Evolutionary conservation across 2,113 vertebrate genomes (phyloP), one percentile per base, ranked within the genome.

Genomic region (Corydoras sp.): DNA sequence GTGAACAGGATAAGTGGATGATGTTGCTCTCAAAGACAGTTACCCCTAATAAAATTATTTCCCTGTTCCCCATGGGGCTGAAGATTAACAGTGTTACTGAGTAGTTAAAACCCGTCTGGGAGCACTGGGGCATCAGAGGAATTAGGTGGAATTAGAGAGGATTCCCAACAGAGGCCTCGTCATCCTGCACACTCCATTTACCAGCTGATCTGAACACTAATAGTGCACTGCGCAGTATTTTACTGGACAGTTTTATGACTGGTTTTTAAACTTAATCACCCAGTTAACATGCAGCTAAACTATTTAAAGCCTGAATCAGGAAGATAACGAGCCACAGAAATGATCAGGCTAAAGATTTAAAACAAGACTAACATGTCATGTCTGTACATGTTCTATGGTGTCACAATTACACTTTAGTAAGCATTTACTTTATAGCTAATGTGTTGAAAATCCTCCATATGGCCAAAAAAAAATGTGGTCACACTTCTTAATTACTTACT

Each of bases 71-170:
- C 43, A 58, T 18, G 6, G 56, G 35, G 56, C 2, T 7, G 59
- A 10, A 43, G 51, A 15, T 84, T 83, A 83, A 81, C 78, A 77
- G 61, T 81, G 77, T 85, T 86, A 86, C 85, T 85, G 84, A 89
- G 85, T 75, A 80, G 68, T 73, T 65, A 72, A 72, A 68, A 82
- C 82, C 81, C 82, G 77, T 76, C 73, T 83, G 85, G 79, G 86
- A 84, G 79, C 82, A 81, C 75, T 83, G 82, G 84, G 77, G 82
- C 82, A 85, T 82, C 80, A 79, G 75, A 79, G 80, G 84, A 85
- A 87, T 89, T 86, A 85, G 78, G 79, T 77, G 75, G 81, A 87
- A 88, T 89, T 87, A 88, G 83, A 13, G 76, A 76, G 69, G 58
- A 77, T 75, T 86, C 85, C 83, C 85, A 65, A 66, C 80, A 83